Percentiles rank a stretch among this genome's conserved stretches.
These are phyloP conservation scores for Plutomurus gul DNA, from an alignment of 1,140 invertebrate genomes.

Conservation along the genomic window DNA sequence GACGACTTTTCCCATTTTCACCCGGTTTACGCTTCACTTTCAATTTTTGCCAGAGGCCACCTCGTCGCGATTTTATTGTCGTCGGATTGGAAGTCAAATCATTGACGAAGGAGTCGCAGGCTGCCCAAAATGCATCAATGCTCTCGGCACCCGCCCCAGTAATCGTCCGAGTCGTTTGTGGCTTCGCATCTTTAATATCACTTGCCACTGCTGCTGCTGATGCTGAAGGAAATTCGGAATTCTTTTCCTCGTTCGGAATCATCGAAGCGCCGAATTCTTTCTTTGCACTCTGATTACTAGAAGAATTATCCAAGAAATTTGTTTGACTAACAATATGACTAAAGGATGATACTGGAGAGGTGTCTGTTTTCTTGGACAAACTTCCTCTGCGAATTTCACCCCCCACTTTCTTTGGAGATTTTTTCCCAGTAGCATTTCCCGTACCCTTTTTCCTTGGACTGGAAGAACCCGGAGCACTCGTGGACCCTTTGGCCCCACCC, in stretches of 20 bases:
- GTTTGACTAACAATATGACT: conserved; percentile 9
- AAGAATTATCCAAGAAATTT: conserved; percentile 8
- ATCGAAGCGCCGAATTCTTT: conserved; percentile 9
- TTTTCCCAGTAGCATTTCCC: conserved; percentile 12
- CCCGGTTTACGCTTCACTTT: conserved; percentile 41
- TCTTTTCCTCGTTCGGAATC: not conserved
- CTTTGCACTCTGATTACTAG: not conserved
- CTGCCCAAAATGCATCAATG: conserved; percentile 51
- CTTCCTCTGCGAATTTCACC: conserved; percentile 1
- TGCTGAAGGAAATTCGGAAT: not conserved
- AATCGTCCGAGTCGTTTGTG: not conserved
- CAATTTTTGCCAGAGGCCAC: conserved; percentile 50
- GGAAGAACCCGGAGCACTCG: not conserved
- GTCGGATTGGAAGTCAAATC: conserved; percentile 49
- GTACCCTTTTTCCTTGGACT: not conserved
- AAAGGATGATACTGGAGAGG: not conserved
- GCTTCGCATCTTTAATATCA: conserved; percentile 16
- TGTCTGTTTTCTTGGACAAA: not conserved
- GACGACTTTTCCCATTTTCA: conserved; percentile 14
- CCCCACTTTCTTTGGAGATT: conserved; percentile 37
- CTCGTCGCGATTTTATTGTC: conserved; percentile 49
- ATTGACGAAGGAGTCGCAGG: conserved; percentile 52
- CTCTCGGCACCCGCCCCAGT: conserved; percentile 11
- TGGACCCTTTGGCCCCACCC: not conserved
- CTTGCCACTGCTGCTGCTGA: not conserved